A percentile compares a stretch with the other conserved stretches of the same genome.
These are phyloP conservation scores for Odontocerum albicorne DNA, from an alignment of 2,888 invertebrate species.

Conservation along the genomic window DNA sequence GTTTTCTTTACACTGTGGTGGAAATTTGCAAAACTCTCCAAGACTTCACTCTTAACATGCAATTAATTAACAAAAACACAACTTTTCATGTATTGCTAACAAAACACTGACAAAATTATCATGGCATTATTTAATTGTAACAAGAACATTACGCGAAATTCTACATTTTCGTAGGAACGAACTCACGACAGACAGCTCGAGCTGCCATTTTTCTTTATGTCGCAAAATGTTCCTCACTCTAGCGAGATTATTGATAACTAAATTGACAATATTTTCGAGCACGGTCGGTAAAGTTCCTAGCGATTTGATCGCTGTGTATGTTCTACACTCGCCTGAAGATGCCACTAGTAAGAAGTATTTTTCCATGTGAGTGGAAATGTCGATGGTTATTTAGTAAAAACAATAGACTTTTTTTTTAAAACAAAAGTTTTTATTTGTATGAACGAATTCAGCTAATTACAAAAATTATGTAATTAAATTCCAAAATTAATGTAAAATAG, in stretches of 20 bases:
- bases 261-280: conserved; percentile 2
- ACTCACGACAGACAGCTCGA: conserved; percentile 12
- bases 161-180: conserved; percentile 17
- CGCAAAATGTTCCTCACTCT: conserved; percentile 19
- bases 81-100: conserved; percentile 13
- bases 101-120: conserved; percentile 12
- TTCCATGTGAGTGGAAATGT: no score
- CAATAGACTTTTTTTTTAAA: no score
- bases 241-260: conserved; percentile 16
- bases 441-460: no score
- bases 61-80: conserved; percentile 23
- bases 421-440: no score
- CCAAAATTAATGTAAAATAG: no score
- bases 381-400: no score
- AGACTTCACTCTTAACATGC: conserved; percentile 24
- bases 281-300: conserved; percentile 5
- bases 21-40: conserved; percentile 23
- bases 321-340: conserved; percentile 1
- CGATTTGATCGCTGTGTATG: neutral
- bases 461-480: no score
- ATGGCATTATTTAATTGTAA: conserved; percentile 15
- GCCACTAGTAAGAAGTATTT: conserved; percentile 7
- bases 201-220: conserved; percentile 29
- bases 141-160: conserved; percentile 18
- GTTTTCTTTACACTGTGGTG: conserved; percentile 26